Evolutionary conservation across 2,113 vertebrate species (phyloP).

Genomic region (Seriola rivoliana): DNA sequence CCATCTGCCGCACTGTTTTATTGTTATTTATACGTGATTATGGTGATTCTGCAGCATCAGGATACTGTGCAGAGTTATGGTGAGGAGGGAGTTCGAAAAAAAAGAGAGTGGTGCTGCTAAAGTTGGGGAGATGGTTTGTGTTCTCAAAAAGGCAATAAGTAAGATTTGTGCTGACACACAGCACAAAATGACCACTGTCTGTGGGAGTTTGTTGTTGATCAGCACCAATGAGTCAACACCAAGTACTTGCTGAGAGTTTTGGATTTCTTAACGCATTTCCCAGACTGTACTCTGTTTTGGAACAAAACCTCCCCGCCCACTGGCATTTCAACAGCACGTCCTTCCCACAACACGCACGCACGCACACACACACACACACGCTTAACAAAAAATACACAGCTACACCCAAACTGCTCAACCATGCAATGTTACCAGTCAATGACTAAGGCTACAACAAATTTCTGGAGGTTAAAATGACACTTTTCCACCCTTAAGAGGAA

Average conservation of each 20-base stretch:
- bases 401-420: neutral
- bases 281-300: conserved; percentile 18
- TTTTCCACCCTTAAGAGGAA: neutral
- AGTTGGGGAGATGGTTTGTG: conserved; percentile 17
- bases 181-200: conserved; percentile 31
- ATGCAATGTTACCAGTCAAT: neutral
- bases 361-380: neutral
- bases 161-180: conserved; percentile 17
- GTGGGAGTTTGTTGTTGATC: conserved; percentile 37
- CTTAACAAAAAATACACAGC: neutral
- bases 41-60: conserved; percentile 40
- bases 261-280: conserved; percentile 39
- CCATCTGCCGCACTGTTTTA: conserved; percentile 54
- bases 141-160: conserved; percentile 20
- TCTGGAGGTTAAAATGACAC: neutral
- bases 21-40: conserved; percentile 54
- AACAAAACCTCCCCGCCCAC: conserved; percentile 5
- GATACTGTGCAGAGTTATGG: conserved; percentile 26
- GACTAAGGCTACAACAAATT: neutral
- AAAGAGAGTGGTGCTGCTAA: conserved; percentile 12
- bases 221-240: conserved; percentile 17
- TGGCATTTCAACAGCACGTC: conserved; percentile 14
- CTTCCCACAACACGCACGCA: neutral
- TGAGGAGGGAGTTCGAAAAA: neutral
- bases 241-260: conserved; percentile 23